Evolutionary conservation across 2,113 vertebrate species (phyloP).

Genomic region (Glaucomys volans): DNA sequence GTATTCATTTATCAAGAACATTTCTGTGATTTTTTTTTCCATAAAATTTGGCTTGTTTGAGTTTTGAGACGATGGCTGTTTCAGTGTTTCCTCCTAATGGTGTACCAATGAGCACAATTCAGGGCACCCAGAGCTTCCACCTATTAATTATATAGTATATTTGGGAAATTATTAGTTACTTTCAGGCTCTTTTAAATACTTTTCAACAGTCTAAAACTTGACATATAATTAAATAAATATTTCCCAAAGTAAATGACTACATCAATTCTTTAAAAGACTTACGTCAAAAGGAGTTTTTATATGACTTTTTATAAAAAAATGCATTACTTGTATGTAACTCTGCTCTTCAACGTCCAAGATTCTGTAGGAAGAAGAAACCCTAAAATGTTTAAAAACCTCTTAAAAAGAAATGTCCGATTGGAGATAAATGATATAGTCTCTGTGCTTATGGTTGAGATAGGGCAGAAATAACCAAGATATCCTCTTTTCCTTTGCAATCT

Average conservation of each 20-base stretch:
- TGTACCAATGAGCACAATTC: background rate
- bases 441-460: background rate
- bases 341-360: background rate
- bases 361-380: conserved; percentile 1
- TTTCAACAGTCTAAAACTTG: conserved; percentile 7
- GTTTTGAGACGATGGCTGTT: background rate
- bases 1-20: background rate
- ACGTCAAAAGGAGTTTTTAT: background rate
- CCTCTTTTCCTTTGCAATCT: background rate
- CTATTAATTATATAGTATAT: background rate
- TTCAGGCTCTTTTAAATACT: conserved; percentile 32
- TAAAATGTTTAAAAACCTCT: background rate
- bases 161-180: background rate
- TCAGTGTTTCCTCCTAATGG: background rate
- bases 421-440: background rate
- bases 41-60: background rate
- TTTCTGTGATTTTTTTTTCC: background rate
- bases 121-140: background rate
- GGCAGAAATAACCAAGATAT: background rate
- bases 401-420: background rate
- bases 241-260: background rate
- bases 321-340: background rate
- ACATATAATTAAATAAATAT: conserved; percentile 39
- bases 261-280: background rate
- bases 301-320: conserved; percentile 29